Evolutionary conservation across 2,888 invertebrate species (phyloP).

Genomic region (Plagodis pulveraria): DNA sequence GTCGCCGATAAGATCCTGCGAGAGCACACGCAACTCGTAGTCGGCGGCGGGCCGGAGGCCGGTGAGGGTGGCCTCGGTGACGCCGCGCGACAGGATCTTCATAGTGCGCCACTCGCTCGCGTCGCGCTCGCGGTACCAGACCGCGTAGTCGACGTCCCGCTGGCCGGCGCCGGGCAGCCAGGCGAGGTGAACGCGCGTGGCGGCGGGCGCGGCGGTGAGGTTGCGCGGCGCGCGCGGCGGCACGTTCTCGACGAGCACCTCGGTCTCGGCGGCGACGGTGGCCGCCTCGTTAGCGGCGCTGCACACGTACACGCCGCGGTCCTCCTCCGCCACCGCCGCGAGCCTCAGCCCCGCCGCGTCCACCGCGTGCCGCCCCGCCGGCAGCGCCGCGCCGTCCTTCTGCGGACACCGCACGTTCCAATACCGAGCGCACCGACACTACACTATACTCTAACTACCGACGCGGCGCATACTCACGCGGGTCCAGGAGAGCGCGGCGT

Average conservation of each 20-base stretch:
- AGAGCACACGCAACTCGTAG: slow-evolving; percentile 96
- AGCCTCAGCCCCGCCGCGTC: slow-evolving; percentile 94
- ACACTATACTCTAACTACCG: slow-evolving; percentile 9
- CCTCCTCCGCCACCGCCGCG: slow-evolving; percentile 91
- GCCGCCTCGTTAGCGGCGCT: slow-evolving; percentile 95
- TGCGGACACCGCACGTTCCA: slow-evolving; percentile 47
- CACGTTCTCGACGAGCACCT: slow-evolving; percentile 93
- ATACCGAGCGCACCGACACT: neutral
- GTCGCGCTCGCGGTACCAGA: slow-evolving; percentile 93
- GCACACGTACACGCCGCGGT: slow-evolving; percentile 94
- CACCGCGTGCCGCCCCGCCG: slow-evolving; percentile 87
- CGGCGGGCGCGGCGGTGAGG: slow-evolving; percentile 90
- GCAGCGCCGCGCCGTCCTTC: slow-evolving; percentile 90
- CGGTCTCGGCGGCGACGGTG: slow-evolving; percentile 91
- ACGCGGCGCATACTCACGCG: slow-evolving; percentile 20
- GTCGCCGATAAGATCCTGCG: slow-evolving; percentile 93
- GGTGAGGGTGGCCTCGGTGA: slow-evolving; percentile 91
- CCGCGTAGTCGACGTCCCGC: slow-evolving; percentile 90
- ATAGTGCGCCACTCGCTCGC: slow-evolving; percentile 94
- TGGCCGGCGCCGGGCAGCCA: slow-evolving; percentile 89
- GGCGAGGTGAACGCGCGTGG: slow-evolving; percentile 89
- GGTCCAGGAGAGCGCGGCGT: slow-evolving; percentile 73
- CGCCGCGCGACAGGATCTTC: slow-evolving; percentile 88
- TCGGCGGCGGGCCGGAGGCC: slow-evolving; percentile 90
- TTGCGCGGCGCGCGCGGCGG: slow-evolving; percentile 96